Conservation (phyloP, 2,888 invertebrate genomes). For the Torymus aiolomorphi region DNA sequence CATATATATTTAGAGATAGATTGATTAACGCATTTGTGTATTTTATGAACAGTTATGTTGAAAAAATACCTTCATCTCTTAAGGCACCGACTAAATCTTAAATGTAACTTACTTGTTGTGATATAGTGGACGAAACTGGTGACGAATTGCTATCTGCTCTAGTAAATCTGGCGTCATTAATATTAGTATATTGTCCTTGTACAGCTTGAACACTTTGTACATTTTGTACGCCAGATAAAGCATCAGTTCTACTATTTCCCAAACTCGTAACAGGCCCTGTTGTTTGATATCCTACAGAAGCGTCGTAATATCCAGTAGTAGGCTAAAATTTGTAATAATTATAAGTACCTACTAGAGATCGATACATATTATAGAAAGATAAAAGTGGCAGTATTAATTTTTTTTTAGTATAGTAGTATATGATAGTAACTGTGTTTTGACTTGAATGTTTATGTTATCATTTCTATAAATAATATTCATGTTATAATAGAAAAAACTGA, state of each 20-base stretch:
- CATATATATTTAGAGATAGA: too few species aligned
- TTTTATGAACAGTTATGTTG: too few species aligned
- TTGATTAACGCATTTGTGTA: too few species aligned
- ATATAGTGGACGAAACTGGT: conserved; percentile 86
- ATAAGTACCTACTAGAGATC: too few species aligned
- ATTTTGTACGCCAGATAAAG: conserved; percentile 79
- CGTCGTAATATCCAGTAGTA: conserved; percentile 83
- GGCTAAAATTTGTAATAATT: conserved; percentile 69
- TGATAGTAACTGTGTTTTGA: too few species aligned
- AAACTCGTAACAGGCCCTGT: conserved; percentile 80
- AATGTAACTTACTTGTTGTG: conserved; percentile 80
- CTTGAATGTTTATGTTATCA: too few species aligned
- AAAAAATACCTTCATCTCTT: too few species aligned
- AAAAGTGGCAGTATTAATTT: too few species aligned
- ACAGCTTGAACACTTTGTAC: conserved; percentile 77
- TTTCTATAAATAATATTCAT: too few species aligned
- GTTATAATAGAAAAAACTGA: too few species aligned
- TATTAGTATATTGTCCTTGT: conserved; percentile 80
- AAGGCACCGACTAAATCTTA: neutral
- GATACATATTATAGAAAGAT: too few species aligned
- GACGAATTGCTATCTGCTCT: conserved; percentile 88
- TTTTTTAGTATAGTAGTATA: too few species aligned
- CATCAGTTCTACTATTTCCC: conserved; percentile 82
- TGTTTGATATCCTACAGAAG: conserved; percentile 82
- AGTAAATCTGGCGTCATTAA: conserved; percentile 83